These are phyloP conservation scores for Catostylus mosaicus DNA, from an alignment of 30 jellyfish, hydroid and myxozoan genomes.

Conservation along the genomic window DNA sequence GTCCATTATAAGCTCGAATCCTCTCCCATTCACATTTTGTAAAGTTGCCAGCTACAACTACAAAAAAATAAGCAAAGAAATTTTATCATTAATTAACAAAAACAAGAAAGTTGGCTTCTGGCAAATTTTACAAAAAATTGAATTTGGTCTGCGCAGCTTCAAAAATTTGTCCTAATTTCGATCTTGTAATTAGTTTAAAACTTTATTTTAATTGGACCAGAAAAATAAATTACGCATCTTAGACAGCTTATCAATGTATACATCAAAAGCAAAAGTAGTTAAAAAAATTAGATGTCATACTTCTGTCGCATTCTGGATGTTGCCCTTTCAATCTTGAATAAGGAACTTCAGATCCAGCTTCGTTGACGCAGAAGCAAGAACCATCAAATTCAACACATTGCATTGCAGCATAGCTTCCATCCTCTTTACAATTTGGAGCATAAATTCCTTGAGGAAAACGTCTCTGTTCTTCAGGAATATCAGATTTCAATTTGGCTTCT, in stretches of 20 bases:
- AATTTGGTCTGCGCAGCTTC: too few relatives aligned
- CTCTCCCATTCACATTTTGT: slow-evolving; percentile 22
- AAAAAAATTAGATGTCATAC: slow-evolving; percentile 6
- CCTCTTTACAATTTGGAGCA: slow-evolving; percentile 31
- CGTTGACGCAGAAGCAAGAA: slow-evolving; percentile 34
- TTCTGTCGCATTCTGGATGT: slow-evolving; percentile 38
- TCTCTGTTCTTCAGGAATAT: background rate
- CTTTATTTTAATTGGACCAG: too few relatives aligned
- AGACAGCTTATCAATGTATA: too few relatives aligned
- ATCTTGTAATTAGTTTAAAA: too few relatives aligned
- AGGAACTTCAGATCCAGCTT: slow-evolving; percentile 12
- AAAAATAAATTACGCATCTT: too few relatives aligned
- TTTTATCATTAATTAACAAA: too few relatives aligned
- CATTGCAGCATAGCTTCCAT: slow-evolving; percentile 21
- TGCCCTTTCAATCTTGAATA: background rate
- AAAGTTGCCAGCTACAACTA: slow-evolving; percentile 2
- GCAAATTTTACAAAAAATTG: too few relatives aligned
- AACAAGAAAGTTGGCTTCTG: too few relatives aligned
- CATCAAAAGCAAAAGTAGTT: too few relatives aligned
- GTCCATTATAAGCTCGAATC: background rate
- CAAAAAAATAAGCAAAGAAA: too few relatives aligned
- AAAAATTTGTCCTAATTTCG: too few relatives aligned
- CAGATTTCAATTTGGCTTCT: background rate
- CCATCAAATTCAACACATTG: slow-evolving; percentile 28
- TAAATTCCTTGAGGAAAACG: slow-evolving; percentile 5